Conservation (phyloP, 2,113 vertebrate genomes). For the Vulpes vulpes region DNA sequence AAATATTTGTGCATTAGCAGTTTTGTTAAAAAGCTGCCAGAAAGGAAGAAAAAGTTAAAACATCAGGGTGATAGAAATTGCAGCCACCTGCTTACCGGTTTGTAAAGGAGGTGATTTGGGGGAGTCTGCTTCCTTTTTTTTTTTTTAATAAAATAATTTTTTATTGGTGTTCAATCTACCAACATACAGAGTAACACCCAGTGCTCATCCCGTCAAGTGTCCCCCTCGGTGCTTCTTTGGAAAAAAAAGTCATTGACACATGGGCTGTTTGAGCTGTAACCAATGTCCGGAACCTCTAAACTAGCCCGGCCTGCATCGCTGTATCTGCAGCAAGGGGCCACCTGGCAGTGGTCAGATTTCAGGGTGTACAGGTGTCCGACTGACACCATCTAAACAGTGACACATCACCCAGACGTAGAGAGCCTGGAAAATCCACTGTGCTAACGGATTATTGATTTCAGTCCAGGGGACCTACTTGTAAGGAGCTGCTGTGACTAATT, state of each 20-base stretch:
- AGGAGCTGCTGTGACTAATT: neutral
- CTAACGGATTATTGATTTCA: slow-evolving; percentile 54
- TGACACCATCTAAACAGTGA: neutral
- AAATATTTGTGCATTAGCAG: slow-evolving; percentile 56
- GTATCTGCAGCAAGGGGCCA: slow-evolving; percentile 31
- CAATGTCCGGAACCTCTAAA: neutral
- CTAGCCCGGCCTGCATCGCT: neutral
- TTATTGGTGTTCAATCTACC: too few relatives aligned
- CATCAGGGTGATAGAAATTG: slow-evolving; percentile 75
- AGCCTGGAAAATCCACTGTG: neutral
- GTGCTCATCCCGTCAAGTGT: too few relatives aligned
- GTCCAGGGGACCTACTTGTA: neutral
- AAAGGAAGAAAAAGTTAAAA: neutral
- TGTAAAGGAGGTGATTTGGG: slow-evolving; percentile 73
- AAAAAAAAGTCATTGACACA: slow-evolving; percentile 32
- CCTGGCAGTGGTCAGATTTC: slow-evolving; percentile 6
- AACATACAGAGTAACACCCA: too few relatives aligned
- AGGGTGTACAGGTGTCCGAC: neutral
- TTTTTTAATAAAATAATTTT: too few relatives aligned
- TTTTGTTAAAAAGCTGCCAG: slow-evolving; percentile 58
- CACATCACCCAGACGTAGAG: neutral
- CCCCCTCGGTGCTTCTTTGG: slow-evolving; percentile 34
- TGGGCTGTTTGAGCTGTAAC: slow-evolving; percentile 55
- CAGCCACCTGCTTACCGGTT: slow-evolving; percentile 75
- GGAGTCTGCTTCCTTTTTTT: slow-evolving; percentile 57